Conservation (phyloP, 1,140 invertebrate genomes). For the Thaumatotibia leucotreta region DNA sequence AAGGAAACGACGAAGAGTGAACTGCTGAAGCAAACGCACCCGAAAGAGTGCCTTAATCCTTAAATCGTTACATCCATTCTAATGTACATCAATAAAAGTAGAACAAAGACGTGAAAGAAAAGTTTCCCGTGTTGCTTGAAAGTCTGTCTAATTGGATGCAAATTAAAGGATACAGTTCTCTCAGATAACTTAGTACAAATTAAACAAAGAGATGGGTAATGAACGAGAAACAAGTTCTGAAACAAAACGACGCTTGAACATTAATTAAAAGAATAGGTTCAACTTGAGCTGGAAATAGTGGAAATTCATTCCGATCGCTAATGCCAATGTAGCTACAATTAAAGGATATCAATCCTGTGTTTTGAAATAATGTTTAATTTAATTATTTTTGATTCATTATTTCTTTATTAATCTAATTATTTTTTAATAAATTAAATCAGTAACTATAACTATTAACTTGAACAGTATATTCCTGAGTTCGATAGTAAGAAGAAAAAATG, state of each 20-base stretch:
- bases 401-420: too few relatives aligned
- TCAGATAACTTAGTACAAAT: constrained; percentile 21
- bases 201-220: constrained; percentile 10
- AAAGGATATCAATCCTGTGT: too few relatives aligned
- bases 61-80: constrained; percentile 2
- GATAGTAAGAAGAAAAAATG: too few relatives aligned
- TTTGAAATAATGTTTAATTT: too few relatives aligned
- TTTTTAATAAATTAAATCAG: too few relatives aligned
- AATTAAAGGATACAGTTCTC: constrained; percentile 21
- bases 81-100: neutral
- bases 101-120: constrained; percentile 15
- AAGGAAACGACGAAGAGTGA: neutral
- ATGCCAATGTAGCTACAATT: neutral
- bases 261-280: constrained; percentile 4
- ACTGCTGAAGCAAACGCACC: neutral
- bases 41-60: neutral
- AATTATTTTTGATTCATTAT: too few relatives aligned
- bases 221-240: constrained; percentile 5
- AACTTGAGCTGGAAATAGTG: neutral
- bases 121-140: neutral
- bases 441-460: too few relatives aligned
- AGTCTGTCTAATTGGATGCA: constrained; percentile 24
- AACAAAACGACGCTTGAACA: neutral
- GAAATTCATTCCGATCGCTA: neutral
- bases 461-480: too few relatives aligned